phyloP scores from a whole-genome alignment of 2,888 invertebrate genomes.

The Tubulanus polymorphus region DNA sequence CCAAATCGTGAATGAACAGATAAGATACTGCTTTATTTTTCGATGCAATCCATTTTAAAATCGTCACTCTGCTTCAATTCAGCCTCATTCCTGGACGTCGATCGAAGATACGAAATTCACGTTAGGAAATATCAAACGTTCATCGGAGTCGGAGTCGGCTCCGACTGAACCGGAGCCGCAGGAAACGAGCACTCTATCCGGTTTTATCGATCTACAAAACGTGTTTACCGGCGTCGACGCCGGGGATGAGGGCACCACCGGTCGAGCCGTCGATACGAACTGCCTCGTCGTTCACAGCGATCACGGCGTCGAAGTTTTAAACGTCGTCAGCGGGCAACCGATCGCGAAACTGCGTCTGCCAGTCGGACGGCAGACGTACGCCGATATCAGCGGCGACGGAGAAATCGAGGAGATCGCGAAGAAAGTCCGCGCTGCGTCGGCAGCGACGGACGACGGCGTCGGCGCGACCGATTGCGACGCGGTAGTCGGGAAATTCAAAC shows the following conservation, averaged over 20 bases:
- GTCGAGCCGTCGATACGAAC: constrained; percentile 39
- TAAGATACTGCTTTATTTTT: too few relatives aligned
- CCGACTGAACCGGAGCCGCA: constrained; percentile 10
- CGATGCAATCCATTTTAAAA: too few relatives aligned
- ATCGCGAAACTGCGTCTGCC: constrained; percentile 31
- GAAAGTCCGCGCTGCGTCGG: constrained; percentile 16
- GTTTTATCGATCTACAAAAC: constrained; percentile 7
- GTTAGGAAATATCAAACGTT: constrained; percentile 26
- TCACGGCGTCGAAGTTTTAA: constrained; percentile 39
- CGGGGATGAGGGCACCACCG: constrained; percentile 29
- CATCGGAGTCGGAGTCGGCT: background rate
- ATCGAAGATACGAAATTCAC: constrained; percentile 38
- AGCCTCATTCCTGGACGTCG: constrained; percentile 43
- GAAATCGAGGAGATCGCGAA: constrained; percentile 7
- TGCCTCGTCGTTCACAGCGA: constrained; percentile 38
- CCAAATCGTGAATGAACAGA: too few relatives aligned
- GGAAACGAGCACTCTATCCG: constrained; percentile 4
- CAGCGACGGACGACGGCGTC: constrained; percentile 32
- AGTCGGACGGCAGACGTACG: constrained; percentile 28
- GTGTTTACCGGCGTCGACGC: constrained; percentile 17
- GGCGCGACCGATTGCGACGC: constrained; percentile 34
- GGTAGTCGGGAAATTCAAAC: constrained; percentile 32
- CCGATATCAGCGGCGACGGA: constrained; percentile 34
- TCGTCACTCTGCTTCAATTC: constrained; percentile 15
- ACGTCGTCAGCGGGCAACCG: constrained; percentile 38